Evolutionary conservation across 2,113 vertebrate genomes (phyloP).

Genomic region (Nannospalax galili): DNA sequence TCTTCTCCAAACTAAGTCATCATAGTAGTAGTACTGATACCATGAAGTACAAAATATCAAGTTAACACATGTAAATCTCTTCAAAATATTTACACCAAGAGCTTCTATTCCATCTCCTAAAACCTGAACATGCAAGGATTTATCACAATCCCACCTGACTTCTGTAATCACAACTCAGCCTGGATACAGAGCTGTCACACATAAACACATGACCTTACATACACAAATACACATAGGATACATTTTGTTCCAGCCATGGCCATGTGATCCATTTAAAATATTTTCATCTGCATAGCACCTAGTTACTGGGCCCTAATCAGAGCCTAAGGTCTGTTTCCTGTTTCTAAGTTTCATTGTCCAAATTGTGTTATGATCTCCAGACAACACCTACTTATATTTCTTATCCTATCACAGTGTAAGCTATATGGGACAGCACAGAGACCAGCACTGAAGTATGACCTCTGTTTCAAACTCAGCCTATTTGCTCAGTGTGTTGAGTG

Average conservation of each 20-base stretch:
- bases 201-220: neutral
- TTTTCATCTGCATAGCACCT: neutral
- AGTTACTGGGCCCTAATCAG: neutral
- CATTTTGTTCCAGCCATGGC: neutral
- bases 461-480: neutral
- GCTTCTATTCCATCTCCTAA: neutral
- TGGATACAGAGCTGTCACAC: neutral
- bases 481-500: neutral
- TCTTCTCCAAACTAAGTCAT: neutral
- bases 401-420: neutral
- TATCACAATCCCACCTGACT: neutral
- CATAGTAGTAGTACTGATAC: neutral
- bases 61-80: neutral
- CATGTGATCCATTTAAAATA: constrained; percentile 8
- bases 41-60: neutral
- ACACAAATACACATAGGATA: neutral
- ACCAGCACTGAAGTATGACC: neutral
- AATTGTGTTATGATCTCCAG: too few relatives aligned
- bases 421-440: neutral
- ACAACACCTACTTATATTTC: too few relatives aligned
- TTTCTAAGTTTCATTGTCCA: neutral
- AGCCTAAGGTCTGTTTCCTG: neutral
- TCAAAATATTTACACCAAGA: neutral
- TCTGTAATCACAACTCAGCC: neutral
- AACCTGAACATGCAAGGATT: neutral